These are phyloP conservation scores for Battus philenor DNA, from an alignment of 1,140 invertebrate genomes.

Conservation along the genomic window DNA sequence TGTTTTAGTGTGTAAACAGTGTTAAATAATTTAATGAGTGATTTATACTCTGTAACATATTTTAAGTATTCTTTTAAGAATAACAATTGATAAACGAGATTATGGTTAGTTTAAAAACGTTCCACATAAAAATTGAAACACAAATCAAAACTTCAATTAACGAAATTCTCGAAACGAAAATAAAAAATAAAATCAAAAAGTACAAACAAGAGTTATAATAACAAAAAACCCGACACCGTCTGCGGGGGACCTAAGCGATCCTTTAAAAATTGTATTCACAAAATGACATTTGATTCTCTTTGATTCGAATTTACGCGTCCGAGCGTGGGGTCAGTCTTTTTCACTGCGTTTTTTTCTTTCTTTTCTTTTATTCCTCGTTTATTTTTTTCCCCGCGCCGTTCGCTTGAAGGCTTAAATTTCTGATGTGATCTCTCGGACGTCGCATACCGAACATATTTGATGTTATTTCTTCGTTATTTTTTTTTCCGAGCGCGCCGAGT, in stretches of 20 bases:
- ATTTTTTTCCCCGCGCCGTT: slow-evolving; percentile 38
- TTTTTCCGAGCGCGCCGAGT: slow-evolving; percentile 35
- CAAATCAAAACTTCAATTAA: too few relatives aligned
- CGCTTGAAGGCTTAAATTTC: slow-evolving; percentile 64
- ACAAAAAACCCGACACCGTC: too few relatives aligned
- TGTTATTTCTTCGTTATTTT: slow-evolving; percentile 53
- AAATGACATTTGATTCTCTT: slow-evolving; percentile 65
- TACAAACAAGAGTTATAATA: too few relatives aligned
- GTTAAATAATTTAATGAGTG: too few relatives aligned
- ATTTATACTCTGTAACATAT: too few relatives aligned
- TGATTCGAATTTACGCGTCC: slow-evolving; percentile 66
- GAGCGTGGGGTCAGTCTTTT: slow-evolving; percentile 38
- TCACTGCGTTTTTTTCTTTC: slow-evolving; percentile 32
- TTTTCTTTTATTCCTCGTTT: slow-evolving; percentile 30
- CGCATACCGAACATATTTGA: slow-evolving; percentile 71
- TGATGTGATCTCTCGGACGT: slow-evolving; percentile 65
- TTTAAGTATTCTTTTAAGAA: too few relatives aligned
- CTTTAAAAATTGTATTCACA: slow-evolving; percentile 30
- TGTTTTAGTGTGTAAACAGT: too few relatives aligned
- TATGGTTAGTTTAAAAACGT: too few relatives aligned
- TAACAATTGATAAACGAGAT: too few relatives aligned
- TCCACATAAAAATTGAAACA: too few relatives aligned
- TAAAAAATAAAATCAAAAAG: too few relatives aligned
- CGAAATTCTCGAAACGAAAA: too few relatives aligned
- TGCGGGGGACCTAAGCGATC: slow-evolving; percentile 12